Evolutionary conservation across 2,797 vertebrate genomes (phyloP), one percentile per base, ranked within the genome.

Genomic region (Malurus leucopterus): DNA sequence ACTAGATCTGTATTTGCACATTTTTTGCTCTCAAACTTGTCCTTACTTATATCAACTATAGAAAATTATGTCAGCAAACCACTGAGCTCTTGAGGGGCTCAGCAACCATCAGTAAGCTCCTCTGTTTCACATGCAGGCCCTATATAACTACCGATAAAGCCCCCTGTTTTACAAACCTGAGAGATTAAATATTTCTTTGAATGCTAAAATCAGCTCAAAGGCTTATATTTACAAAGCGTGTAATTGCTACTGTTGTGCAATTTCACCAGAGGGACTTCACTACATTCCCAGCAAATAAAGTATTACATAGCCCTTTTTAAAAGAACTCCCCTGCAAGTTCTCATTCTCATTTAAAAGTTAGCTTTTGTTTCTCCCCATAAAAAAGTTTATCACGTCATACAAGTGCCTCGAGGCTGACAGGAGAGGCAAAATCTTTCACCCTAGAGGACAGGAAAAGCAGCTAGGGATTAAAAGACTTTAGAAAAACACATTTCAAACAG

Each of bases 171-270:
- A 77, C 75, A 90, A 83, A 76, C 2, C 11, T 41, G 54, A 50
- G 58, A 92, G 81, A 91, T 34, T 73, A 85, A 76, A 53, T 70
- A 86, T 41, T 86, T 88, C 49, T 90, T 77, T 76, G 20, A 89
- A 81, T 30, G 27, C 50, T 84, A 67, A 53, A 65, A 79, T 70
- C 50, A 78, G 30, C 74, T 38, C 44, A 51, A 84, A 85, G 47
- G 57, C 67, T 76, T 62, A 4, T 79, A 80, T 75, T 89, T 91
- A 72, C 83, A 59, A 50, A 67, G 58, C 5, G 0, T 36, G 12
- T 74, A 77, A 93, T 49, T 76, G 54, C 71, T 64, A 59, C 29
- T 24, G n/a, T 47, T 68, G 61, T 36, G 62, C 68, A 89, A 88
- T 68, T 77, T 69, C 32, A 85, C 73, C 80, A 68, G 40, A 59